These are phyloP conservation scores for Lynx canadensis DNA, from an alignment of 2,113 vertebrate species.

Conservation along the genomic window DNA sequence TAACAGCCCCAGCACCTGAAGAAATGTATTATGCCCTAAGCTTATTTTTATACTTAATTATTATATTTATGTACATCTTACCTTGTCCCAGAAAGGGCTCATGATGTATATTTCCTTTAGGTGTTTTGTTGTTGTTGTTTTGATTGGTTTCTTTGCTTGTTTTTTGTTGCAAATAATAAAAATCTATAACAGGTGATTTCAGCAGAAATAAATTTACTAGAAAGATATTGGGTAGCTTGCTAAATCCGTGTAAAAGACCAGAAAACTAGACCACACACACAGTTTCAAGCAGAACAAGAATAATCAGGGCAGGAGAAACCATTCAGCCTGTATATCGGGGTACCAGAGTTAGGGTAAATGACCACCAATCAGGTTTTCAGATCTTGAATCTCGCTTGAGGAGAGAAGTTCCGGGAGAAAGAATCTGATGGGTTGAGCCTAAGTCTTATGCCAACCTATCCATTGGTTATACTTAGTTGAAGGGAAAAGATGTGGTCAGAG, in stretches of 20 bases:
- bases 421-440: not conserved
- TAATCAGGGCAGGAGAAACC: not conserved
- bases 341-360: not conserved
- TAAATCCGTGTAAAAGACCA: conserved; percentile 19
- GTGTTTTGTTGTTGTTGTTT: not conserved
- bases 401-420: not conserved
- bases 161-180: conserved; percentile 55
- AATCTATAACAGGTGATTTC: not conserved
- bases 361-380: not conserved
- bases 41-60: conserved; percentile 60
- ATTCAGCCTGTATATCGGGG: not conserved
- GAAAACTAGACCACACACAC: not conserved
- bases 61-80: not conserved
- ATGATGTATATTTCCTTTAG: not conserved
- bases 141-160: not conserved
- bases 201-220: conserved; percentile 50
- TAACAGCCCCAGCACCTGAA: not conserved
- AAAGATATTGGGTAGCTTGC: conserved; percentile 32
- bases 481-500: not conserved
- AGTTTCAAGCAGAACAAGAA: not conserved
- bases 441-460: not conserved
- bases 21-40: conserved; percentile 1
- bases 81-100: not conserved
- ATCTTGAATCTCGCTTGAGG: not conserved
- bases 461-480: not conserved